phyloP scores from a whole-genome alignment of 2,113 vertebrate species.

The Orthonyx spaldingii region DNA sequence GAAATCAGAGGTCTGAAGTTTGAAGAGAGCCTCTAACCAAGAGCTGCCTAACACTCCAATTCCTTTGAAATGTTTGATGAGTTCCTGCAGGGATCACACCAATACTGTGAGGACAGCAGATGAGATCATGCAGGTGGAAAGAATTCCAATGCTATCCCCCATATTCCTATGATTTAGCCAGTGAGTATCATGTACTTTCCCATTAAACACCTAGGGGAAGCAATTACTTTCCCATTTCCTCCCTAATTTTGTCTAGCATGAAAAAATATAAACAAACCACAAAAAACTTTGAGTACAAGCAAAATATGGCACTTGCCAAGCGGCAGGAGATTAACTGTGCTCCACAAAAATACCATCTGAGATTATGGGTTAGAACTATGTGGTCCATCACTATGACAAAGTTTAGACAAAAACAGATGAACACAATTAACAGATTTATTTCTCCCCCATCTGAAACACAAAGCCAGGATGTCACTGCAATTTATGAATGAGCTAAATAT shows the following conservation, averaged over 20 bases:
- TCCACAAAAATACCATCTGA: background rate
- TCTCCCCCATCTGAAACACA: background rate
- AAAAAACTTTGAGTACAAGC: background rate
- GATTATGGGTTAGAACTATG: background rate
- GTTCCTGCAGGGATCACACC: background rate
- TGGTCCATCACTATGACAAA: background rate
- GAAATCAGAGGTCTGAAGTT: background rate
- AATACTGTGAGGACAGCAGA: background rate
- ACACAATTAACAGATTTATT: background rate
- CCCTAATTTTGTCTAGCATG: background rate
- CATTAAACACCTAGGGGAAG: background rate
- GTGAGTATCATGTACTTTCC: background rate
- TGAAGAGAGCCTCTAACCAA: background rate
- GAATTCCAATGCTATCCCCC: background rate
- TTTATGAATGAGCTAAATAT: constrained; percentile 20
- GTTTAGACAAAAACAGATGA: background rate
- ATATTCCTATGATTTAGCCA: background rate
- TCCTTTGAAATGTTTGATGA: background rate
- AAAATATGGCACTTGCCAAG: background rate
- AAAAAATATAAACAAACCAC: background rate
- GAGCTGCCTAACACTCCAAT: background rate
- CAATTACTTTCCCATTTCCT: background rate
- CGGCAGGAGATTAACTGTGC: background rate
- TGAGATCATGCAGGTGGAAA: background rate
- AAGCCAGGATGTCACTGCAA: background rate